Evolutionary conservation across 1,140 invertebrate genomes (phyloP), one percentile per base, ranked within the genome.

Genomic region (Brachionus sp.): DNA sequence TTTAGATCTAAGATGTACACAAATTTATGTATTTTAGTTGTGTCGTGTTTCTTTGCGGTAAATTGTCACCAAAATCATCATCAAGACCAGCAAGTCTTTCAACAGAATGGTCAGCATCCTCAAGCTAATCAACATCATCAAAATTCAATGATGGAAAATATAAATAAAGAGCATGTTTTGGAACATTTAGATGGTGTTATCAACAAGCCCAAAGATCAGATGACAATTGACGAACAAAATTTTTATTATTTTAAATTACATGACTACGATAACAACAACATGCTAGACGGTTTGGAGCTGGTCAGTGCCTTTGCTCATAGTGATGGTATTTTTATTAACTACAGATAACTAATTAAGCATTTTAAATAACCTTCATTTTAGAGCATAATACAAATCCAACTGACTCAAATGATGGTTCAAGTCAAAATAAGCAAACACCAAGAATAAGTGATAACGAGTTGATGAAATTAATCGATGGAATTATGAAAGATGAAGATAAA

Each of bases 171-270:
- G 3, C 77, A 80, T 62, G 77, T 80, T 37, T 80, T 80, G 7
- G 77, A 80, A 62, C 77, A 82, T 23, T 53, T 82, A 33, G 80
- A 82, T 16, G 80, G 80, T 50, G 37, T 68, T 53, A 82, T 82
- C 4, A 82, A 66, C 37, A 82, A 82, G 50, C 80, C 80, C 5
- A 82, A 82, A 53, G 82, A 83, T 62, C 66, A 83, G 33, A 73
- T 83, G 66, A 73, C 82, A 23, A n/a, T 39, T 23, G 82, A 83
- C 19, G 82, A 83, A 12, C 82, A 83, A 44, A 83, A 83, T 73
- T 83, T 83, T 19, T 83, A 73, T n/a, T 83, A 83, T 83, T 83
- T 83, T 33, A 83, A 83, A 83, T 50, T 83, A 25, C 82, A 83
- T 77, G 82, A 83, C 19, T 73, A 53, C 23, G 66, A 83, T 57